Evolutionary conservation across 2,888 invertebrate genomes (phyloP).

Genomic region (Epistrophe eligans): DNA sequence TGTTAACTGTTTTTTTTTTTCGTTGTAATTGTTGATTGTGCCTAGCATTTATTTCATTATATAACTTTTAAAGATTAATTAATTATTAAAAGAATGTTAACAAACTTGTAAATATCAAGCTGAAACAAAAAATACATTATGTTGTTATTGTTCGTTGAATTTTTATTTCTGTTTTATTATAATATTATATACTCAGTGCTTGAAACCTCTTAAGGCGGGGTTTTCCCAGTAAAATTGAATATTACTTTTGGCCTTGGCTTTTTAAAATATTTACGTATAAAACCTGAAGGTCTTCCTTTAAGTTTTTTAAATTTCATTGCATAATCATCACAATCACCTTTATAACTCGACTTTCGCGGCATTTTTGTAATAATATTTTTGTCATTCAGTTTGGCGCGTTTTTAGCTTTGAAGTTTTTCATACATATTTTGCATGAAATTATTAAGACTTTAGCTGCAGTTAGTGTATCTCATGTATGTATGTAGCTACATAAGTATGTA

Average conservation of each 20-base stretch:
- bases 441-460: no score
- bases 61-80: conserved; percentile 45
- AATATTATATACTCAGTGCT: neutral
- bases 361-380: no score
- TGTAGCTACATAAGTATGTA: no score
- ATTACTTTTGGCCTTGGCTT: neutral
- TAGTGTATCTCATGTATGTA: no score
- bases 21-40: conserved; percentile 60
- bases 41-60: conserved; percentile 72
- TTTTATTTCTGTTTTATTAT: conserved; percentile 14
- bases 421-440: no score
- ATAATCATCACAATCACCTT: neutral
- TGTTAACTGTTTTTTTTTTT: conserved; percentile 40
- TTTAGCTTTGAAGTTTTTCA: no score
- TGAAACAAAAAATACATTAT: conserved; percentile 63
- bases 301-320: neutral
- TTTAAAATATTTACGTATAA: neutral
- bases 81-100: conserved; percentile 55
- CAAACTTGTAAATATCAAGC: conserved; percentile 51
- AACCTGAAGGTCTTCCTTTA: neutral
- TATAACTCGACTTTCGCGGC: no score
- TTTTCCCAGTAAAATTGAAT: neutral
- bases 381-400: no score
- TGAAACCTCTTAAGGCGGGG: neutral
- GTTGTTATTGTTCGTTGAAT: conserved; percentile 54